Conservation (phyloP, 2,888 invertebrate genomes). For the Ophraella communa region DNA sequence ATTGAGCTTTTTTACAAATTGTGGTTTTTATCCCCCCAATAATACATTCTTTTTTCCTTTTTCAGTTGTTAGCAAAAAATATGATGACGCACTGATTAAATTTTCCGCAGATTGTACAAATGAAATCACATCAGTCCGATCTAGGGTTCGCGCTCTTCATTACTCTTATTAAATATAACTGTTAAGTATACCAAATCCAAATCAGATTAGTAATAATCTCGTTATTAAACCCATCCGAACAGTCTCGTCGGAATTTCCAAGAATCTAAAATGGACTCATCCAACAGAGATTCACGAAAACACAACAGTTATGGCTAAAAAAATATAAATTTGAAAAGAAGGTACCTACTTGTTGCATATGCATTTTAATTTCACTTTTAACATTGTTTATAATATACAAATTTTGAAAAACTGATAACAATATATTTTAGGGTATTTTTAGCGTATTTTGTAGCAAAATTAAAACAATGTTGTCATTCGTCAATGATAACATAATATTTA, state of each 20-base stretch:
- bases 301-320: too few relatives aligned
- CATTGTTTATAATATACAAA: too few relatives aligned
- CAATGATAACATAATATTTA: too few relatives aligned
- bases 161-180: constrained; percentile 2
- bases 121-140: neutral
- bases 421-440: too few relatives aligned
- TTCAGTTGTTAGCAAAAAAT: neutral
- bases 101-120: neutral
- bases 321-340: too few relatives aligned
- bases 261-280: neutral
- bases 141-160: neutral
- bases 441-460: too few relatives aligned
- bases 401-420: too few relatives aligned
- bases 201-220: constrained; percentile 8
- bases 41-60: neutral
- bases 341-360: too few relatives aligned
- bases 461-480: too few relatives aligned
- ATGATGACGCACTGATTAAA: neutral
- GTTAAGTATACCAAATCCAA: constrained; percentile 3
- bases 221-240: constrained; percentile 5
- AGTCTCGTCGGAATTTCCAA: neutral
- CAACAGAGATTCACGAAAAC: neutral
- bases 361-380: too few relatives aligned
- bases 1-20: neutral
- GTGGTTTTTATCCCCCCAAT: neutral